Percentiles rank a stretch among this genome's conserved stretches.
phyloP scores from a whole-genome alignment of 2,888 invertebrate species.

The Emmelina monodactyla region DNA sequence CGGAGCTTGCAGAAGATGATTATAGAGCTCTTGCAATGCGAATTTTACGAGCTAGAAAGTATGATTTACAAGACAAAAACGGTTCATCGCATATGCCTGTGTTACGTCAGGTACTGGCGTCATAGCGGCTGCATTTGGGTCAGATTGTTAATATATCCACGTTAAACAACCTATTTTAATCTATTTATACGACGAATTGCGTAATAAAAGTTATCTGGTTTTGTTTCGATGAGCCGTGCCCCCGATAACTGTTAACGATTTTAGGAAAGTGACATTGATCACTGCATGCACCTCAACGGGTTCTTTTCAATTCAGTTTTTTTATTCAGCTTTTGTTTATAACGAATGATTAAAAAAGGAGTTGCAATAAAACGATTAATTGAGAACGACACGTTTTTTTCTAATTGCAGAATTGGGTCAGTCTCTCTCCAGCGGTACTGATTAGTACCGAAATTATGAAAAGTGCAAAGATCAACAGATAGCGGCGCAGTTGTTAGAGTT shows the following conservation, averaged over 20 bases:
- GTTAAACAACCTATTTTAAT: conserved; percentile 47
- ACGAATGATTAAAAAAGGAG: too few relatives aligned
- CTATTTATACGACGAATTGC: conserved; percentile 29
- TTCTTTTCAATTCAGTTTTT: too few relatives aligned
- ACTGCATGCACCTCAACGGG: too few relatives aligned
- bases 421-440: too few relatives aligned
- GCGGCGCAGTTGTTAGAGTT: not conserved
- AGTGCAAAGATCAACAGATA: conserved; percentile 1
- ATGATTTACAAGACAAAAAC: conserved; percentile 11
- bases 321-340: too few relatives aligned
- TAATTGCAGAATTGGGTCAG: too few relatives aligned
- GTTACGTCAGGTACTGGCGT: conserved; percentile 48
- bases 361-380: too few relatives aligned
- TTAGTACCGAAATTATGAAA: not conserved
- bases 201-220: conserved; percentile 1
- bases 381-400: too few relatives aligned
- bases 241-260: too few relatives aligned
- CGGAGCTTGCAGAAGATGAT: not conserved
- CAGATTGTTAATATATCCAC: conserved; percentile 41
- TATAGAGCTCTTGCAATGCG: not conserved
- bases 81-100: not conserved
- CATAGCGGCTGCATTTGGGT: conserved; percentile 45
- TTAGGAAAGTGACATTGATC: too few relatives aligned
- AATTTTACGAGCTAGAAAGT: conserved; percentile 15
- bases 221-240: not conserved